These are phyloP conservation scores for Calcarius ornatus DNA, from an alignment of 2,113 vertebrate species.

Conservation along the genomic window DNA sequence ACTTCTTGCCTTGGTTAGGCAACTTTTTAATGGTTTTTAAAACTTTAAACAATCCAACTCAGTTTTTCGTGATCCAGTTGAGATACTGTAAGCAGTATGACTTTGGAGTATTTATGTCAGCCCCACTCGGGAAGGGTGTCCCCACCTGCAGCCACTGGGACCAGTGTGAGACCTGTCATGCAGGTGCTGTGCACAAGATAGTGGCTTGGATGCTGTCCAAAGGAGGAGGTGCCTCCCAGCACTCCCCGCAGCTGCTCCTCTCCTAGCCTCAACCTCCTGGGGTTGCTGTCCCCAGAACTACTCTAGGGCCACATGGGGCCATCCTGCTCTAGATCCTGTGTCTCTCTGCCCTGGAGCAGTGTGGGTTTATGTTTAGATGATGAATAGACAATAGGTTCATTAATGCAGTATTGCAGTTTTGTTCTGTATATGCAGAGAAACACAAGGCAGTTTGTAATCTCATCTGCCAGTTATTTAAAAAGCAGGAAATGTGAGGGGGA, in stretches of 20 bases:
- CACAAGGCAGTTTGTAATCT: no score
- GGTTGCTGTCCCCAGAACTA: no score
- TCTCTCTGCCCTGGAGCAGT: no score
- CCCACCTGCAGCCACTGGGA: no score
- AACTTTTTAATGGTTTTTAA: neutral
- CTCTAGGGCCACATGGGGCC: no score
- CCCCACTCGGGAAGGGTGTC: no score
- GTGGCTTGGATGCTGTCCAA: neutral
- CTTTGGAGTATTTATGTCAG: neutral
- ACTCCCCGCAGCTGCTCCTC: no score
- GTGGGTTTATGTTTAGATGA: neutral
- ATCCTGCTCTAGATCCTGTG: no score
- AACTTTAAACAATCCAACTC: neutral
- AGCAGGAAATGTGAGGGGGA: no score
- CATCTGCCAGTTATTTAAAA: neutral
- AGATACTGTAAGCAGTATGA: neutral
- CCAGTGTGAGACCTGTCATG: no score
- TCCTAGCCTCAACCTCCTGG: neutral
- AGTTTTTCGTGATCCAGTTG: neutral
- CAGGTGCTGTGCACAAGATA: no score
- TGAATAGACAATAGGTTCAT: no score
- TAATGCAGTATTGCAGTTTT: neutral
- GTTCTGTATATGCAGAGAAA: neutral
- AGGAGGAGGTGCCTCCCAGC: neutral
- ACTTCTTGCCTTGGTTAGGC: neutral